Conservation (phyloP, 2,888 invertebrate genomes). For the Leucoma salicis region DNA sequence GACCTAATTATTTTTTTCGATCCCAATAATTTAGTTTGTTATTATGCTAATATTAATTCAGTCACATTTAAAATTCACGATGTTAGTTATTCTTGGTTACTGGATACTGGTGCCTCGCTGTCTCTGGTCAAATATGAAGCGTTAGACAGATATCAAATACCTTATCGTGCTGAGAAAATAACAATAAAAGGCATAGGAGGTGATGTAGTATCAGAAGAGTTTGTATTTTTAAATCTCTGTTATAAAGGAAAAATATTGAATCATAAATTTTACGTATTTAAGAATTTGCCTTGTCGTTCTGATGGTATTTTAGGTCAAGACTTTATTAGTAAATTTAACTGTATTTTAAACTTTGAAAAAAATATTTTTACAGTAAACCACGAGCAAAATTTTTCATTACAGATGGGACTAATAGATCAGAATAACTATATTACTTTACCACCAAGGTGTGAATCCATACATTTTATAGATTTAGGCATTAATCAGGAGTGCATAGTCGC, state of each 20-base stretch:
- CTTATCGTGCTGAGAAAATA: neutral
- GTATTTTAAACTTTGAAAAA: too few relatives aligned
- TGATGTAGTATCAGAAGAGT: slow-evolving; percentile 1
- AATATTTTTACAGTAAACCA: too few relatives aligned
- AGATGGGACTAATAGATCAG: neutral
- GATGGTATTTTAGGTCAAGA: slow-evolving; percentile 9
- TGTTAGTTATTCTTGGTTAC: neutral
- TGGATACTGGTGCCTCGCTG: neutral
- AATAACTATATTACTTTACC: slow-evolving; percentile 6
- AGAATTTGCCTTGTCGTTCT: slow-evolving; percentile 5
- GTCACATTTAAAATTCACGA: neutral
- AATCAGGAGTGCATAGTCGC: too few relatives aligned
- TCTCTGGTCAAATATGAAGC: neutral
- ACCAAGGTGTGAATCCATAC: neutral
- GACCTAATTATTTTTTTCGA: neutral
- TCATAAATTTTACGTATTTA: slow-evolving; percentile 13
- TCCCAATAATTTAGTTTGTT: neutral
- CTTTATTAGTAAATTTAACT: neutral
- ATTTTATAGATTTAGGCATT: too few relatives aligned
- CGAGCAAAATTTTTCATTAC: neutral
- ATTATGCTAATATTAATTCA: neutral
- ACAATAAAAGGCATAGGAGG: slow-evolving; percentile 1
- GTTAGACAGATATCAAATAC: neutral
- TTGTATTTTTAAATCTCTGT: slow-evolving; percentile 3
- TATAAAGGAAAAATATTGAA: neutral